phyloP scores from a whole-genome alignment of 2,797 vertebrate genomes.

The Brachyalestes nurse region DNA sequence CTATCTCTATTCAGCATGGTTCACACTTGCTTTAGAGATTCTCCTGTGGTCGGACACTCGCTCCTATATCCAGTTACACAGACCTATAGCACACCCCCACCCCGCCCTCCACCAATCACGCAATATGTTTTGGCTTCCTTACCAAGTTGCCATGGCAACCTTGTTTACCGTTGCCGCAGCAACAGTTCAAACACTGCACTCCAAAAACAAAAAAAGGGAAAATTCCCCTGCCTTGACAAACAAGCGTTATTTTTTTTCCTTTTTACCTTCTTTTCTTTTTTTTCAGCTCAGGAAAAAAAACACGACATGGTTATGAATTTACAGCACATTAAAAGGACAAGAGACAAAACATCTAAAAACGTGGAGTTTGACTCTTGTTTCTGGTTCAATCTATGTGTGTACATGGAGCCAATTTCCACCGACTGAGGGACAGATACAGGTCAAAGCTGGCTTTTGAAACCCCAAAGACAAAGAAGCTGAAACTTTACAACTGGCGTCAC shows the following conservation, averaged over 20 bases:
- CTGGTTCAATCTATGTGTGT: neutral
- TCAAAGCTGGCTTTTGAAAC: conserved; percentile 2
- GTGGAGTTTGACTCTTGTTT: neutral
- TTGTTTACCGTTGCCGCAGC: conserved; percentile 83
- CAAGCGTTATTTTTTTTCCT: conserved; percentile 62
- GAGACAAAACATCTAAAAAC: neutral
- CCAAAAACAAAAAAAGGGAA: conserved; percentile 79
- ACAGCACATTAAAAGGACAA: neutral
- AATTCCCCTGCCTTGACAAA: conserved; percentile 75
- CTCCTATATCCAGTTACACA: conserved; percentile 77
- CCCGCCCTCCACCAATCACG: conserved; percentile 76
- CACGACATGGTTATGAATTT: conserved; percentile 24
- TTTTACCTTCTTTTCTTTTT: conserved; percentile 45
- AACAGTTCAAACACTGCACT: conserved; percentile 83
- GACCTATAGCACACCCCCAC: conserved; percentile 68
- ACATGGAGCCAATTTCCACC: neutral
- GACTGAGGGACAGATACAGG: neutral
- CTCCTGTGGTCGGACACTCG: conserved; percentile 70
- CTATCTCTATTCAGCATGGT: conserved; percentile 48
- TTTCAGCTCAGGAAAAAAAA: conserved; percentile 56
- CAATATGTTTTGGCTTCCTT: conserved; percentile 82
- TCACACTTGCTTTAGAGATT: conserved; percentile 65
- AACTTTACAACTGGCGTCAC: neutral
- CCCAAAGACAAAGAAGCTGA: neutral
- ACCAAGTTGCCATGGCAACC: conserved; percentile 77